phyloP scores from a whole-genome alignment of 2,797 vertebrate species.

The Linurgus olivaceus region DNA sequence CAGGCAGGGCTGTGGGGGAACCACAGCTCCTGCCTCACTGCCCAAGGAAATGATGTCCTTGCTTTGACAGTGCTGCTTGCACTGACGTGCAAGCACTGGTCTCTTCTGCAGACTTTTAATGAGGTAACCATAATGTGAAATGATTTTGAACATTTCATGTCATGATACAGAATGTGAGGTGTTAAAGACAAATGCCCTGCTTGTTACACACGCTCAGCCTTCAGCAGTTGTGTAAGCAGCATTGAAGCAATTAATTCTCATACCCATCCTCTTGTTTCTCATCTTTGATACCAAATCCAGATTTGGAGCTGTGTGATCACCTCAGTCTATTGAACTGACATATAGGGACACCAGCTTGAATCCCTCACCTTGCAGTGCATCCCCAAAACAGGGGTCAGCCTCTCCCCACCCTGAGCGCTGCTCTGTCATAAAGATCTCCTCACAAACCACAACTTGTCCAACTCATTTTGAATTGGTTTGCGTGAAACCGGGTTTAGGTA shows the following conservation, averaged over 20 bases:
- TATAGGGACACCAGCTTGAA: rapidly evolving
- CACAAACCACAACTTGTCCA: rapidly evolving
- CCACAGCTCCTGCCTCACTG: not conserved
- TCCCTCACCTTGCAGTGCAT: rapidly evolving
- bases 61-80: not conserved
- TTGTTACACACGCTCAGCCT: rapidly evolving
- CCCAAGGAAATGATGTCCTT: rapidly evolving
- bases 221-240: rapidly evolving
- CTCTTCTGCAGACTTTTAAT: rapidly evolving
- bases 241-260: rapidly evolving
- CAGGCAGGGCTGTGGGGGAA: rapidly evolving
- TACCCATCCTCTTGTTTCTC: rapidly evolving
- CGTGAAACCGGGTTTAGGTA: rapidly evolving
- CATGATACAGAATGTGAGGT: rapidly evolving
- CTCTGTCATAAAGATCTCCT: rapidly evolving
- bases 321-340: rapidly evolving
- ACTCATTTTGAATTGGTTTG: rapidly evolving
- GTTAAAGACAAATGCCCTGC: rapidly evolving
- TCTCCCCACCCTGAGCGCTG: rapidly evolving
- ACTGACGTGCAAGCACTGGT: rapidly evolving
- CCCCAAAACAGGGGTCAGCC: rapidly evolving
- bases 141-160: rapidly evolving
- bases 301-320: rapidly evolving
- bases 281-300: rapidly evolving
- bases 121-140: rapidly evolving